Evolutionary conservation across 2,797 vertebrate genomes (phyloP).

Genomic region (Sylvilagus floridanus): DNA sequence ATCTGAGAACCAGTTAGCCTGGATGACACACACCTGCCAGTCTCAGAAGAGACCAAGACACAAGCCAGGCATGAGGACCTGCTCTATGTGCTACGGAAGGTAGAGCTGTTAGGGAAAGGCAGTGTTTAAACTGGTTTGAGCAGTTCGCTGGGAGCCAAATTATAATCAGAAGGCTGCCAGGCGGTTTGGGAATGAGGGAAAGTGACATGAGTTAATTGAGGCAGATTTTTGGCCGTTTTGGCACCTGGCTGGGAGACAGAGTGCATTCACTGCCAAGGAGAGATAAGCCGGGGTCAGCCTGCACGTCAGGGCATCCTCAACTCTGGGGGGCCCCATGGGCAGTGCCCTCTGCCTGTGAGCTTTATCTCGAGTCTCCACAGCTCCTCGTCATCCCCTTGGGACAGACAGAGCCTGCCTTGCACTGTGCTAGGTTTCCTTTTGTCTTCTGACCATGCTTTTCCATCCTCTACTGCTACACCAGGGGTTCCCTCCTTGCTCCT

Average conservation of each 20-base stretch:
- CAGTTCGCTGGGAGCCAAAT: background rate
- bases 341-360: background rate
- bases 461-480: background rate
- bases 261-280: background rate
- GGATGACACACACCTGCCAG: background rate
- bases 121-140: background rate
- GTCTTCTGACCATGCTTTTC: background rate
- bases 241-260: background rate
- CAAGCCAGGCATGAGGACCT: background rate
- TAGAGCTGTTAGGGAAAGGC: background rate
- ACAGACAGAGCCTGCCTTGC: background rate
- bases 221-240: background rate
- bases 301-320: background rate
- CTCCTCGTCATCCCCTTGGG: no score
- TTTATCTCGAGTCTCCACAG: background rate
- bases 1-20: background rate
- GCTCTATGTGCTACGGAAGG: background rate
- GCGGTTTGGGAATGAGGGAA: background rate
- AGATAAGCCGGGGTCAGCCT: background rate
- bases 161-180: background rate
- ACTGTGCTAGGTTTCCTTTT: fast-evolving
- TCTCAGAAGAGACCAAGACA: background rate
- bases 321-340: background rate
- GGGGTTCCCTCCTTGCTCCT: background rate
- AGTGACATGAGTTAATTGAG: fast-evolving